phyloP scores from a whole-genome alignment of 1,140 invertebrate genomes.

The Aphis craccivora region DNA sequence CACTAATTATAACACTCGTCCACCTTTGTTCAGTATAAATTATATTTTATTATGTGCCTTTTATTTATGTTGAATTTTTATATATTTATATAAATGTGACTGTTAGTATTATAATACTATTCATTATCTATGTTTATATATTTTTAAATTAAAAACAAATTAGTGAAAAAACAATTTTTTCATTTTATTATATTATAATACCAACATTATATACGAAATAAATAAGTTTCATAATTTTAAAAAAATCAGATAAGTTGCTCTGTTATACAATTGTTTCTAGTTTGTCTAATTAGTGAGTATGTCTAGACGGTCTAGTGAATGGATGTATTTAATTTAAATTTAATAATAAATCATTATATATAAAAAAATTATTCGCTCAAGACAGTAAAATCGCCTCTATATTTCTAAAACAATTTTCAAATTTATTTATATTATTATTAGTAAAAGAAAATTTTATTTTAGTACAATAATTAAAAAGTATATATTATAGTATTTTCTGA shows the following conservation, averaged over 20 bases:
- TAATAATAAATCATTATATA: background rate
- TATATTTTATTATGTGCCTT: conserved; percentile 35
- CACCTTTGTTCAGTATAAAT: conserved; percentile 4
- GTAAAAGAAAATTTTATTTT: background rate
- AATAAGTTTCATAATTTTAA: background rate
- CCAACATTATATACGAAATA: background rate
- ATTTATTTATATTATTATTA: background rate
- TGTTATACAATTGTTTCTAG: background rate
- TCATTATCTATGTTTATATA: background rate
- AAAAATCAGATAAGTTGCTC: background rate
- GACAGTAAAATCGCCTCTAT: background rate
- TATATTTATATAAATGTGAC: background rate
- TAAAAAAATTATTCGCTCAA: background rate
- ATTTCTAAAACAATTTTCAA: background rate
- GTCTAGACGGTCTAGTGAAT: background rate
- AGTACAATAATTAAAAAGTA: too few species aligned
- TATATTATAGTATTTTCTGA: too few species aligned
- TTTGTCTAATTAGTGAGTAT: background rate
- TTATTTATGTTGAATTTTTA: background rate
- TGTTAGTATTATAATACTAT: background rate
- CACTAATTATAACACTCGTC: conserved; percentile 33
- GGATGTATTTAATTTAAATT: background rate
- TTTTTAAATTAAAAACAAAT: conserved; percentile 32
- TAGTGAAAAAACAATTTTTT: background rate
- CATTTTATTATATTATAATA: background rate